Base-by-base conservation (phyloP, 2,113 vertebrate genomes). In the Myanophis thanlyinensis region DNA sequence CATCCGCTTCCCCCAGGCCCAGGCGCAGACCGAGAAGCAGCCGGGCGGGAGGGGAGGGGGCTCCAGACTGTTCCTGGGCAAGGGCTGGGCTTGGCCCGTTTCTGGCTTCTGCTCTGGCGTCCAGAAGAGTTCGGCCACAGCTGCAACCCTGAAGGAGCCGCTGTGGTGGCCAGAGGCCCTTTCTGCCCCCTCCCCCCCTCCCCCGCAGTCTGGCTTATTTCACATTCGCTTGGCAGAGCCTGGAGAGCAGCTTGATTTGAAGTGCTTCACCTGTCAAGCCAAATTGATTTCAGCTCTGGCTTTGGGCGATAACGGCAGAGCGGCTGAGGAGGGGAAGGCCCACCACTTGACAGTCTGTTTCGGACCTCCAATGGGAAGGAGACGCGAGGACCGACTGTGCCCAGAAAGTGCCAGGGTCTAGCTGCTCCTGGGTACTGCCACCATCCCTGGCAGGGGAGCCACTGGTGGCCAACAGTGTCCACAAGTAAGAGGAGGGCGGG, bases 241-340 rank as follows among this genome's bases (percentile, higher is more conserved):
- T 93, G 80, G 0, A 44, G 56, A 92, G n/a, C 49, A 20, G 92
- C 40, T 94, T 93, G 90, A 27, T 80, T 35, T 51, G 67, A 84
- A 93, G 92, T 18, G 90, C 93, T 80, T 96, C 91, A 2, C 90
- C 96, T 96, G 95, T 95, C 87, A 91, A 47, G 88, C 90, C 49
- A 54, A 88, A 96, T 96, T 18, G 95, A 97, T 96, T 96, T 59
- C 4, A 56, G 56, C 92, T 91, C 85, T 88, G 92, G 93, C 90
- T 94, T 94, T 93, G 93, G 89, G 93, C 94, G 94, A 95, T 48
- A 87, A 95, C 93, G 15, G 22, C 0, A n/a, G 93, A 93, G 92
- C 89, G 46, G 5, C 44, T 90, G 40, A 93, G 88, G 3, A 88
- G 62, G 92, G 93, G 93, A 89, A 89, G 92, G 84, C 62, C 5